Evolutionary conservation across 2,797 vertebrate species (phyloP), one percentile per base, ranked within the genome.

Genomic region (Calcarius lapponicus): DNA sequence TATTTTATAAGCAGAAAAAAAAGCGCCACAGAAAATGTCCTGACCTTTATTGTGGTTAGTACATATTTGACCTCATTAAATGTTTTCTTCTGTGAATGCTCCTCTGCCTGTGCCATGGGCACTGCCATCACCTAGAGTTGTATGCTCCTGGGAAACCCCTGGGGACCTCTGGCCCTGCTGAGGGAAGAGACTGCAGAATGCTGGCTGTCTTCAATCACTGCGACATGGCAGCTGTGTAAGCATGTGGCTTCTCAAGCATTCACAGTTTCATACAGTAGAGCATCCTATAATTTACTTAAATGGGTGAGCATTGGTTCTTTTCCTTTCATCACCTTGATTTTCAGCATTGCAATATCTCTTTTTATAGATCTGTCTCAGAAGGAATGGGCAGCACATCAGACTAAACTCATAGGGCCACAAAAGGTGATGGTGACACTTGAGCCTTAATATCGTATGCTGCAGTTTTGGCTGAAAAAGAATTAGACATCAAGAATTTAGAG

Each of bases 41-140:
- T 2, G 0, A 1, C 14, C 6, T 72, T 75, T 65, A 4, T 22
- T 45, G 24, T 20, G 7, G 13, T 48, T 38, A 25, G 15, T 31
- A 53, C 3, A 3, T 9, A 9, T 70, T 61, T 72, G 67, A 90
- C 47, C 34, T 73, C 43, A 50, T 80, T 79, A 60, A 79, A 47
- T 60, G 3, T 75, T 92, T 65, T 51, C 24, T 45, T 69, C 13
- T 13, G 7, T 24, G 11, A 16, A 34, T 65, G 29, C 43, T 80
- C 11, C 36, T 79, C 62, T 67, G 2, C 5, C 21, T 8, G 17
- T 28, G 9, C 29, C 42, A 21, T 50, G 12, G 75, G 8, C 7
- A 28, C 25, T 65, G 32, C 14, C 25, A 51, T 34, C 19, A 10
- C 32, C 17, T 32, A 34, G 48, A 64, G 21, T 24, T 10, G 0